phyloP scores from a whole-genome alignment of 2,113 vertebrate genomes.

The Brachypteracias leptosomus region DNA sequence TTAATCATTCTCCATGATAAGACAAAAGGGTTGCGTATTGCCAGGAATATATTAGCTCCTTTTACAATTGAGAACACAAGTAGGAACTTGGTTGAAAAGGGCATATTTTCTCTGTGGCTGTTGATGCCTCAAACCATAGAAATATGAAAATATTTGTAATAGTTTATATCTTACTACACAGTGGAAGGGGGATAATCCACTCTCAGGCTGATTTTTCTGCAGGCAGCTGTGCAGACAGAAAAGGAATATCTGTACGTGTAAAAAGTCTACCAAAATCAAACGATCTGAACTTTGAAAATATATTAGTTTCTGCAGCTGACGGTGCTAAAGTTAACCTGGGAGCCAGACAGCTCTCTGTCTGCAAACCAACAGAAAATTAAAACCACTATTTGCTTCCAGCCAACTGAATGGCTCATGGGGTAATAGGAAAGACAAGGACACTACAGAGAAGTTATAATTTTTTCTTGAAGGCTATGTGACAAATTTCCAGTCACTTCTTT shows the following conservation, averaged over 20 bases:
- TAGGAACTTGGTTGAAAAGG: conserved; percentile 54
- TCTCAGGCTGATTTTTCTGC: background rate
- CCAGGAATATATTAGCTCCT: conserved; percentile 40
- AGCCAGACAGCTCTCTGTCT: background rate
- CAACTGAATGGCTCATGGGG: background rate
- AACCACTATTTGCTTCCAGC: background rate
- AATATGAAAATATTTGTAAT: conserved; percentile 61
- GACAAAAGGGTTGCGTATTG: background rate
- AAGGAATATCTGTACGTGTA: background rate
- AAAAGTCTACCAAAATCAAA: background rate
- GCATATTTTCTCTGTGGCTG: conserved; percentile 52
- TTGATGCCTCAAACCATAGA: conserved; percentile 59
- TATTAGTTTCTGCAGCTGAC: conserved; percentile 7
- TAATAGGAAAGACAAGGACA: background rate
- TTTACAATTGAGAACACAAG: conserved; percentile 40
- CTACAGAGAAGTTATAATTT: background rate
- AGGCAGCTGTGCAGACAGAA: background rate
- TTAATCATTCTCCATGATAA: background rate
- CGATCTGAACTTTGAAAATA: background rate
- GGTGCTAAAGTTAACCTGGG: background rate
- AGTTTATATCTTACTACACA: background rate
- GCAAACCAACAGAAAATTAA: background rate
- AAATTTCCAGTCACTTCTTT: conserved; percentile 4
- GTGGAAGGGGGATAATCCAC: background rate
- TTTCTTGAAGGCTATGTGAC: conserved; percentile 35